phyloP scores from a whole-genome alignment of 2,888 invertebrate species.

The Blastobasis lacticolella region DNA sequence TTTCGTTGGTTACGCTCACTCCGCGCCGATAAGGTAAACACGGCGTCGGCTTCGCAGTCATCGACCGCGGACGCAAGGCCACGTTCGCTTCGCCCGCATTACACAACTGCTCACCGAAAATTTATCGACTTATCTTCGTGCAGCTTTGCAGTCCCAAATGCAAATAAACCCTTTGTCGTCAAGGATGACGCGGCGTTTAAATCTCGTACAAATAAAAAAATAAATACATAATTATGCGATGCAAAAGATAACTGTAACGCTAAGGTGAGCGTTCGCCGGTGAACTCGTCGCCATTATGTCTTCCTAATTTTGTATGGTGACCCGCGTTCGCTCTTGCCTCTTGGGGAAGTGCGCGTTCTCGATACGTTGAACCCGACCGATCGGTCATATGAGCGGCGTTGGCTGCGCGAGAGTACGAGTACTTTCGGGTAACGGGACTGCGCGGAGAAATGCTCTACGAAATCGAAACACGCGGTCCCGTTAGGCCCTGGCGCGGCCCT shows the following conservation, averaged over 20 bases:
- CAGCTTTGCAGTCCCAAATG: too few relatives aligned
- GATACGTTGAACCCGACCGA: slow-evolving; percentile 61
- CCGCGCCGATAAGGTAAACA: slow-evolving; percentile 60
- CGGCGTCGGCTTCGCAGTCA: slow-evolving; percentile 46
- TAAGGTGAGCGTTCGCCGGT: slow-evolving; percentile 26
- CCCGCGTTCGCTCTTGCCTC: slow-evolving; percentile 42
- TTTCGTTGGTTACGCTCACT: slow-evolving; percentile 53
- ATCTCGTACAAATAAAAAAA: too few relatives aligned
- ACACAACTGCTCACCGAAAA: slow-evolving; percentile 50
- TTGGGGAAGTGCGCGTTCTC: slow-evolving; percentile 46
- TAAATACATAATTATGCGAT: slow-evolving; percentile 11
- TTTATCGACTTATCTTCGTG: slow-evolving; percentile 32
- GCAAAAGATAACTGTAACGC: slow-evolving; percentile 19
- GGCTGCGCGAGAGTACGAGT: slow-evolving; percentile 48
- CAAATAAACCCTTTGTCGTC: too few relatives aligned
- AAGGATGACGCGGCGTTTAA: too few relatives aligned
- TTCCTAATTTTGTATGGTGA: slow-evolving; percentile 38
- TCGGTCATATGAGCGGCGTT: slow-evolving; percentile 44
- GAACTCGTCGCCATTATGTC: slow-evolving; percentile 22
- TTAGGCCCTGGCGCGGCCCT: slow-evolving; percentile 56
- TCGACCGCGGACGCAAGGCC: slow-evolving; percentile 60
- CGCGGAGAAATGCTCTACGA: slow-evolving; percentile 74
- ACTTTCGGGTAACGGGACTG: slow-evolving; percentile 71
- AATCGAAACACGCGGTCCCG: slow-evolving; percentile 73
- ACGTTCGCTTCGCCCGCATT: slow-evolving; percentile 34